Percentiles rank a stretch among this genome's conserved stretches.
Evolutionary conservation across 2,888 invertebrate genomes (phyloP).

Genomic region (Craniophora ligustri): DNA sequence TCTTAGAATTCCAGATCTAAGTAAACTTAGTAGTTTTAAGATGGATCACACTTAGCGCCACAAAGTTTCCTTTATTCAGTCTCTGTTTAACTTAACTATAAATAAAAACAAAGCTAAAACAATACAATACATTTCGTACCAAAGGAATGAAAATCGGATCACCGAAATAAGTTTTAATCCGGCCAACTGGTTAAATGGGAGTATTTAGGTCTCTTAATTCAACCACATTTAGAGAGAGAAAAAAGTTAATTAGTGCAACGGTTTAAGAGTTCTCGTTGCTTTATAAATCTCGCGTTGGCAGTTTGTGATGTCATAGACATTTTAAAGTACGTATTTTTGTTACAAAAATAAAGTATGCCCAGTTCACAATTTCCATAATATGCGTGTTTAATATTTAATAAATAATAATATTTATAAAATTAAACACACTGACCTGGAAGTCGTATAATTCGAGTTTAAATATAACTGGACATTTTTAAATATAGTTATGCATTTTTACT

Average conservation of each 20-base stretch:
- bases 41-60: slow-evolving; percentile 1
- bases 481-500: too few relatives aligned
- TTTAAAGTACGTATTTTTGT: too few relatives aligned
- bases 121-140: slow-evolving; percentile 14
- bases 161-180: slow-evolving; percentile 34
- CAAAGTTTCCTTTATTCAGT: slow-evolving; percentile 5
- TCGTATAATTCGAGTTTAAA: too few relatives aligned
- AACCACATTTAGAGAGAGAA: slow-evolving; percentile 20
- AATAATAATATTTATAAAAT: too few relatives aligned
- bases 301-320: neutral
- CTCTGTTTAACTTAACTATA: slow-evolving; percentile 11
- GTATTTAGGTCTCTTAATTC: slow-evolving; percentile 32
- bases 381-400: too few relatives aligned
- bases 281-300: too few relatives aligned
- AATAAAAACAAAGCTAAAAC: slow-evolving; percentile 17
- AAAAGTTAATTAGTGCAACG: slow-evolving; percentile 11
- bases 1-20: slow-evolving; percentile 16
- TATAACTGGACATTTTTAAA: too few relatives aligned
- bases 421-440: too few relatives aligned
- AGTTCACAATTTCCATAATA: too few relatives aligned
- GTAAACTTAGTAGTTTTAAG: slow-evolving; percentile 17
- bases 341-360: too few relatives aligned
- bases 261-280: neutral
- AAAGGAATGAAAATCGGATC: slow-evolving; percentile 39
- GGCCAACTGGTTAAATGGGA: slow-evolving; percentile 10